Conservation (phyloP, 2,888 invertebrate genomes). For the Hypomecis atomaria region DNA sequence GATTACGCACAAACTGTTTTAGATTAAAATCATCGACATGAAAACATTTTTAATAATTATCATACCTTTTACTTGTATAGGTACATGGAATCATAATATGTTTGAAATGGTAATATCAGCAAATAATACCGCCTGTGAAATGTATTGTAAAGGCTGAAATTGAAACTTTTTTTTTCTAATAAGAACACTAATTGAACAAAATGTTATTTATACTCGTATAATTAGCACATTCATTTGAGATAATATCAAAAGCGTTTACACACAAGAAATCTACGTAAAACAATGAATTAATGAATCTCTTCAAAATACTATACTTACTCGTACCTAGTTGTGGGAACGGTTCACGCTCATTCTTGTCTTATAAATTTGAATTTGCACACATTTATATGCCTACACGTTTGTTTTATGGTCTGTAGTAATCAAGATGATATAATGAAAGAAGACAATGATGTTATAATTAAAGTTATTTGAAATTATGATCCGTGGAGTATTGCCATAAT, state of each 20-base stretch:
- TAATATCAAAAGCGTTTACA: conserved; percentile 3
- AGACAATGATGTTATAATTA: conserved; percentile 27
- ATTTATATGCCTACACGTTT: conserved; percentile 4
- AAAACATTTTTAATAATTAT: not conserved
- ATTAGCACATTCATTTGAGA: not conserved
- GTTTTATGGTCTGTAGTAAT: conserved; percentile 12
- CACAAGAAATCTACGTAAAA: conserved; percentile 8
- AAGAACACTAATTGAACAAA: too few relatives aligned
- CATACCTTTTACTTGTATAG: too few relatives aligned
- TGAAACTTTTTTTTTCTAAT: too few relatives aligned
- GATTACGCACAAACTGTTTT: conserved; percentile 18
- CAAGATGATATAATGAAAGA: conserved; percentile 17
- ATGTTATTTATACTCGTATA: not conserved
- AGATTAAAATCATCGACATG: conserved; percentile 4
- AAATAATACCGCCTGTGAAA: too few relatives aligned
- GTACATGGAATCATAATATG: too few relatives aligned
- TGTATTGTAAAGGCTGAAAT: too few relatives aligned
- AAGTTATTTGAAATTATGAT: conserved; percentile 22
- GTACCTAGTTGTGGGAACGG: conserved; percentile 14
- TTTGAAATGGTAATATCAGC: too few relatives aligned
- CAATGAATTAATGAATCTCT: conserved; percentile 17
- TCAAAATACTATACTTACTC: conserved; percentile 11
- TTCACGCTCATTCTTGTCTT: not conserved
- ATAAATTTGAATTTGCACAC: conserved; percentile 13
- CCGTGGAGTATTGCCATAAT: conserved; percentile 22